Percentiles rank a stretch among this genome's conserved stretches.
phyloP scores from a whole-genome alignment of 1,140 invertebrate genomes.

The Chionoecetes opilio region DNA sequence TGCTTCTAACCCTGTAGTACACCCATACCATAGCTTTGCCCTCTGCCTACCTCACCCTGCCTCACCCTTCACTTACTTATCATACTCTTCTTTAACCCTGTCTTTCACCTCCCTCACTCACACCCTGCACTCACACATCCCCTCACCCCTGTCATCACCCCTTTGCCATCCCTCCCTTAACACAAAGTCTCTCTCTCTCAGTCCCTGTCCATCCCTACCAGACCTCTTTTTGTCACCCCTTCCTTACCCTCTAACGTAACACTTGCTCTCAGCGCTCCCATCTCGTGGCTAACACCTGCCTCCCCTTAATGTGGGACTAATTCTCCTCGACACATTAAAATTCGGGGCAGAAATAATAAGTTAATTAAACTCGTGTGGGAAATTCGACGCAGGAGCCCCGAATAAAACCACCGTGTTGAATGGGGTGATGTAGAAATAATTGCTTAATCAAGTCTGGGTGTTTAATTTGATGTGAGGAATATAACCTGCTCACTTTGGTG shows the following conservation, averaged over 20 bases:
- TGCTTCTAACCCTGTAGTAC: not conserved
- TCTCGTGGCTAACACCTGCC: not conserved
- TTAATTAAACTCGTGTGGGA: constrained; percentile 52
- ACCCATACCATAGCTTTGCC: not conserved
- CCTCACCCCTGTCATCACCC: not conserved
- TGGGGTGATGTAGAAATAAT: constrained; percentile 60
- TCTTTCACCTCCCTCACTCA: not conserved
- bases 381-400: constrained; percentile 42
- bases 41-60: not conserved
- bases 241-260: not conserved
- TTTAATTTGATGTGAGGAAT: constrained; percentile 48
- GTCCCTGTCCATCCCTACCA: not conserved
- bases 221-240: not conserved
- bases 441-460: constrained; percentile 56
- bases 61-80: not conserved
- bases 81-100: not conserved
- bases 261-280: not conserved
- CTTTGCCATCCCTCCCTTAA: not conserved
- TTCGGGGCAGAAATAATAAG: constrained; percentile 58
- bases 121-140: no score
- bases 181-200: not conserved
- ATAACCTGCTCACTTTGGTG: not conserved
- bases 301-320: constrained; percentile 56
- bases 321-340: constrained; percentile 50
- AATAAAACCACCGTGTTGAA: constrained; percentile 46